Conservation (phyloP, 1,140 invertebrate species). For the Leptinotarsa texana region DNA sequence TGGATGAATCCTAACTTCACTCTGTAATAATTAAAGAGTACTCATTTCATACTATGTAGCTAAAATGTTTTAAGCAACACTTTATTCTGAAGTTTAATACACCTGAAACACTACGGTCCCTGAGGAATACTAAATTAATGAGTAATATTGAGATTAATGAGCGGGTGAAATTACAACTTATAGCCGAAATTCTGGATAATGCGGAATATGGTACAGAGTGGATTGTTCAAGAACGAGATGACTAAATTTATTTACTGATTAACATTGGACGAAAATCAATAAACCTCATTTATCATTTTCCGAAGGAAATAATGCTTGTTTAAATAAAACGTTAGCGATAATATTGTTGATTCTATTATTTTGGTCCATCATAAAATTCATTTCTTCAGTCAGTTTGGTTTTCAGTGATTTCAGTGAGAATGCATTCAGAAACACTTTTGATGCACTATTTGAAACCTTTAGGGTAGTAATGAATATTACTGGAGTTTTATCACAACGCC, state of each 20-base stretch:
- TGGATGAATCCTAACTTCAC: not conserved
- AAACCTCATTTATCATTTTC: too few species aligned
- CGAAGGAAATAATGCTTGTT: too few species aligned
- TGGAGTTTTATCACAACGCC: too few species aligned
- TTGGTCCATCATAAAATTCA: too few species aligned
- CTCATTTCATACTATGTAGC: not conserved
- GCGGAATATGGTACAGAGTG: not conserved
- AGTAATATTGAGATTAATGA: slow-evolving; percentile 26
- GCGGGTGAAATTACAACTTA: slow-evolving; percentile 3
- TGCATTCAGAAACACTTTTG: too few species aligned
- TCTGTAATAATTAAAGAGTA: not conserved
- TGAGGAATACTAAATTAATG: slow-evolving; percentile 16
- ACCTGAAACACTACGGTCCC: not conserved
- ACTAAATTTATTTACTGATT: not conserved
- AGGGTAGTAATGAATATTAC: too few species aligned
- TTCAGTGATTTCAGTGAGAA: too few species aligned
- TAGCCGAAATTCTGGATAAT: not conserved
- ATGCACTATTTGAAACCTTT: too few species aligned
- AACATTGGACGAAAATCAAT: too few species aligned
- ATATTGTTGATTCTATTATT: too few species aligned
- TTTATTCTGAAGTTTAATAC: slow-evolving; percentile 4
- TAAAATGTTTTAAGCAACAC: not conserved
- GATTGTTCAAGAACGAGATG: not conserved
- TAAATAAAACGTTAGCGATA: too few species aligned
- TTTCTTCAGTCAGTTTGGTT: too few species aligned